A percentile compares a stretch with the other conserved stretches of the same genome.
These are phyloP conservation scores for Trachurus trachurus DNA, from an alignment of 2,797 vertebrate genomes.

Conservation along the genomic window DNA sequence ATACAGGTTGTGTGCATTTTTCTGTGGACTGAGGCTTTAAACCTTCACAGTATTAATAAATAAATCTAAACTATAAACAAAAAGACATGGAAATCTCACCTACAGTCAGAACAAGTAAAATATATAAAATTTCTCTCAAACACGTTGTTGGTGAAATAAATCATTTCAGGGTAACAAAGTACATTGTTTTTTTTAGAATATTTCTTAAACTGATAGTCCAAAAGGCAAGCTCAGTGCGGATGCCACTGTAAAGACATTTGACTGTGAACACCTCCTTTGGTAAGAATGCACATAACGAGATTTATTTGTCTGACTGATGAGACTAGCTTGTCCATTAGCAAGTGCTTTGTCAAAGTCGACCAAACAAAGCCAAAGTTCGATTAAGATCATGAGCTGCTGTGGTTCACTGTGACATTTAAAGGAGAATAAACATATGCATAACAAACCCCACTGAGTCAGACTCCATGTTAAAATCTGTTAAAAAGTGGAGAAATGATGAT, in stretches of 20 bases:
- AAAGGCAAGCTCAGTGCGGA: background rate
- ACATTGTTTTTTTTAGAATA: background rate
- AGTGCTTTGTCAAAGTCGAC: constrained; percentile 17
- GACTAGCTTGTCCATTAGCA: constrained; percentile 10
- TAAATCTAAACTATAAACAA: no score
- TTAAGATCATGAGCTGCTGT: background rate
- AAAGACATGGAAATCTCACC: no score
- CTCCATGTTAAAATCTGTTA: background rate
- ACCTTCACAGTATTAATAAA: no score
- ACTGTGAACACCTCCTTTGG: constrained; percentile 31
- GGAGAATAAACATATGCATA: background rate
- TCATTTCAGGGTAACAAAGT: background rate
- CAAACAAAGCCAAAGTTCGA: constrained; percentile 11
- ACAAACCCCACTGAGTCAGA: constrained; percentile 1
- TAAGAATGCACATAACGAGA: background rate
- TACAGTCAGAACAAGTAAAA: background rate
- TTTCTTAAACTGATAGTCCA: background rate
- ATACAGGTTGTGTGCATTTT: no score
- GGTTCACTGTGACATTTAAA: constrained; percentile 17
- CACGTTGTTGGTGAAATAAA: background rate
- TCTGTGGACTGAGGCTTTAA: no score
- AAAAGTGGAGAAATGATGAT: constrained; percentile 5
- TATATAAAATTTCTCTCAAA: background rate
- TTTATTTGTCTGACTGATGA: constrained; percentile 29
- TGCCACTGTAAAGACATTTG: constrained; percentile 4